Evolutionary conservation across 2,797 vertebrate species (phyloP).

Genomic region (Cuculus canorus): DNA sequence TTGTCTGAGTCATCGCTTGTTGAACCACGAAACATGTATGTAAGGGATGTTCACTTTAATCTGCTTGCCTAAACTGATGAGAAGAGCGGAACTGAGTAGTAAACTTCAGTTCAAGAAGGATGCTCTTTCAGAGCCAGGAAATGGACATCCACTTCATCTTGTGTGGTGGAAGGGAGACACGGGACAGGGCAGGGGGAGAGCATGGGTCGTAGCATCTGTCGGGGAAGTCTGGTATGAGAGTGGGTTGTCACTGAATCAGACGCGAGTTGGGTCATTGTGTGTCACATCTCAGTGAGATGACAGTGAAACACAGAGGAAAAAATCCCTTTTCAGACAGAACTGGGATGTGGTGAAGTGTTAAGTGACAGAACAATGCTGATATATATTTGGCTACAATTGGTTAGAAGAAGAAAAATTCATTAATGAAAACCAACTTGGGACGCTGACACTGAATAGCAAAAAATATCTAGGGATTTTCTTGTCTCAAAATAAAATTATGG

Average conservation of each 20-base stretch:
- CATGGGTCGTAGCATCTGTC: fast-evolving
- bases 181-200: background rate
- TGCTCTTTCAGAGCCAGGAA: background rate
- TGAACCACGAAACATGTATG: fast-evolving
- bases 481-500: background rate
- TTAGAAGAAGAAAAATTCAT: background rate
- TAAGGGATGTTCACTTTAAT: background rate
- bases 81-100: background rate
- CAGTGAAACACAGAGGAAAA: background rate
- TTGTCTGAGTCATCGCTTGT: background rate
- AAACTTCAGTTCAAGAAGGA: background rate
- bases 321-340: background rate
- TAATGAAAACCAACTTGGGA: background rate
- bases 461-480: background rate
- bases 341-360: background rate
- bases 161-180: background rate
- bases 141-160: background rate
- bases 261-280: fast-evolving
- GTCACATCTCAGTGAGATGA: background rate
- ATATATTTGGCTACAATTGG: background rate
- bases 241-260: background rate
- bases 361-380: background rate
- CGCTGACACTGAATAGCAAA: background rate
- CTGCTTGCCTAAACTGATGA: background rate
- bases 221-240: background rate